Conservation (phyloP, 2,888 invertebrate genomes). For the Pharmacophagus antenor region DNA sequence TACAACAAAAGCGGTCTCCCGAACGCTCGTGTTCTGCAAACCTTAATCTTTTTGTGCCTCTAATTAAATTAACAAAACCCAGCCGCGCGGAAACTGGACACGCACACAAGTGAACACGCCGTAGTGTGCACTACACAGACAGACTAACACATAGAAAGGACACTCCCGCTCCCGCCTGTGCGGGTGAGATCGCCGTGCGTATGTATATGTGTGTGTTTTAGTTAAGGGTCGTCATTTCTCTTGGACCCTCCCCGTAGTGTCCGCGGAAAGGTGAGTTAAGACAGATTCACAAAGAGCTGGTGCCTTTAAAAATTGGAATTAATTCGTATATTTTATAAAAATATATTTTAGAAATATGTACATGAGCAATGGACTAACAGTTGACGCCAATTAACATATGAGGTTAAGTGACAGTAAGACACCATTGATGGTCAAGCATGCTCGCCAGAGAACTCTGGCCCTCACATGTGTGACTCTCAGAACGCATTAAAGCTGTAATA, state of each 20-base stretch:
- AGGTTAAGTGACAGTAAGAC: too few relatives aligned
- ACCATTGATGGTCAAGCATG: too few relatives aligned
- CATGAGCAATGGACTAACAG: too few relatives aligned
- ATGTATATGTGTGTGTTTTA: slow-evolving; percentile 76
- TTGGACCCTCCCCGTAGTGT: slow-evolving; percentile 81
- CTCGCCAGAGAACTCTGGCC: too few relatives aligned
- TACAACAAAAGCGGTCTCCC: slow-evolving; percentile 67
- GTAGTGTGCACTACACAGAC: slow-evolving; percentile 44
- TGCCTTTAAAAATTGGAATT: slow-evolving; percentile 26
- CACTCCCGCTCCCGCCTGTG: slow-evolving; percentile 44
- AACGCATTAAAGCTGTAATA: too few relatives aligned
- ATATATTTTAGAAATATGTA: too few relatives aligned
- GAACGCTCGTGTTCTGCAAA: slow-evolving; percentile 72
- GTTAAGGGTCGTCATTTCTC: slow-evolving; percentile 82
- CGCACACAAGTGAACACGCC: slow-evolving; percentile 51
- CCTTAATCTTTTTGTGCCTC: slow-evolving; percentile 81
- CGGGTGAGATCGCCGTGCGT: slow-evolving; percentile 62
- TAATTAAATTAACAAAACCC: slow-evolving; percentile 81
- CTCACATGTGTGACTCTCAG: too few relatives aligned
- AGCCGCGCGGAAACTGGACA: slow-evolving; percentile 78
- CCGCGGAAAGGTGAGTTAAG: slow-evolving; percentile 81
- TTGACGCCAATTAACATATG: too few relatives aligned
- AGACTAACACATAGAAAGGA: slow-evolving; percentile 44
- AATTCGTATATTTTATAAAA: too few relatives aligned
- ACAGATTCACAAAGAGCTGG: slow-evolving; percentile 56